phyloP scores from a whole-genome alignment of 2,888 invertebrate genomes.

The Stenotaenia linearis region DNA sequence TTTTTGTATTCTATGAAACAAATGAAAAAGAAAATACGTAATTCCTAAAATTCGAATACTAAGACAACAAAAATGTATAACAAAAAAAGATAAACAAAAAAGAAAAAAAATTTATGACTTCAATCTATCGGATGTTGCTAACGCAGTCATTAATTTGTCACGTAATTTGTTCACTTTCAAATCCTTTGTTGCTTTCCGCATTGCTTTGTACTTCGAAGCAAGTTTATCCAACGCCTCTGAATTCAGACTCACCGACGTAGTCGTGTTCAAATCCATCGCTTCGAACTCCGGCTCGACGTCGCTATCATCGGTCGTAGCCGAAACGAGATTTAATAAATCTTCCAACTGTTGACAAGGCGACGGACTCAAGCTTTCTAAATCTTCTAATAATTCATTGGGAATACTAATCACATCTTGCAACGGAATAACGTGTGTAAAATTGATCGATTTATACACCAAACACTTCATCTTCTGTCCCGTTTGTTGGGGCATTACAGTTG shows the following conservation, averaged over 20 bases:
- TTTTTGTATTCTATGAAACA: no score
- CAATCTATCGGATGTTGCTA: background rate
- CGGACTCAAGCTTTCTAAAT: background rate
- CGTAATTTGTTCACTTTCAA: background rate
- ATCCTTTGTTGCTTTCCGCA: no score
- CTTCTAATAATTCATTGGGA: background rate
- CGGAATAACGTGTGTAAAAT: background rate
- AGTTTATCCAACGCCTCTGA: background rate
- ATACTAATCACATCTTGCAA: background rate
- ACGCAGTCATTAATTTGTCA: slow-evolving; percentile 10
- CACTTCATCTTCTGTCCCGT: background rate
- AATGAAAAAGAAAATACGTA: background rate
- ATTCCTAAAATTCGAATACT: background rate
- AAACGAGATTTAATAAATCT: background rate
- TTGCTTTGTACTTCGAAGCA: background rate
- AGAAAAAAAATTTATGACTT: background rate
- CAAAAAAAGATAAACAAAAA: no score
- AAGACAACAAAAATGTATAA: no score
- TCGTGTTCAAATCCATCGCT: background rate
- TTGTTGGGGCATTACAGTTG: background rate
- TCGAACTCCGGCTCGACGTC: background rate
- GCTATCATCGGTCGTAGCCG: background rate
- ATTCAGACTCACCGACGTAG: background rate
- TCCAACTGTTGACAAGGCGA: background rate
- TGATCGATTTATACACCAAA: background rate